These are phyloP conservation scores for Zaprionus ghesquierei DNA, from an alignment of 1,140 invertebrate genomes.

Conservation along the genomic window DNA sequence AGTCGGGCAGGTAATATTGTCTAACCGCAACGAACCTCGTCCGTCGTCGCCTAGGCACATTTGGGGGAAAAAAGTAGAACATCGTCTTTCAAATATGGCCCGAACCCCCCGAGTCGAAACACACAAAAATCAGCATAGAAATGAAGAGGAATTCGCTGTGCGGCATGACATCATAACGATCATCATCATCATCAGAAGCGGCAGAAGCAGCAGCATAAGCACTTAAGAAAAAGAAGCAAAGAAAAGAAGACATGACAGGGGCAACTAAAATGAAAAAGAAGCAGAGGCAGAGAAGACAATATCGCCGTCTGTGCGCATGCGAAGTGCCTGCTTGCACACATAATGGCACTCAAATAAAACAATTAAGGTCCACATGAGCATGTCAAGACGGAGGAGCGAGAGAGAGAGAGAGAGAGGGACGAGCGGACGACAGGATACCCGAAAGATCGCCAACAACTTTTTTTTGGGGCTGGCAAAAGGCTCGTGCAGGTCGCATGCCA, in stretches of 20 bases:
- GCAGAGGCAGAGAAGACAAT: constrained; percentile 25
- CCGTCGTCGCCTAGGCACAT: too few relatives aligned
- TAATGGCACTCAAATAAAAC: constrained; percentile 81
- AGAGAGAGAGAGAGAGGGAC: constrained; percentile 6
- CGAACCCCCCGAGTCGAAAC: constrained; percentile 12
- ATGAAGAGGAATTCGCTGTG: constrained; percentile 64
- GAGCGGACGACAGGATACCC: constrained; percentile 32
- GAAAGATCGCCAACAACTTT: constrained; percentile 73
- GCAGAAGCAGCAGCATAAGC: constrained; percentile 55
- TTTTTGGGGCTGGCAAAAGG: constrained; percentile 57
- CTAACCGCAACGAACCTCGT: constrained; percentile 53
- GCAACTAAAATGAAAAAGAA: not conserved
- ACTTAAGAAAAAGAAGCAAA: constrained; percentile 23
- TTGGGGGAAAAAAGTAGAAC: constrained; percentile 67
- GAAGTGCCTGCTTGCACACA: constrained; percentile 63
- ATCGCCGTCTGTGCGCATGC: constrained; percentile 13
- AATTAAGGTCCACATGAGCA: constrained; percentile 77
- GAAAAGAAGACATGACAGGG: constrained; percentile 1
- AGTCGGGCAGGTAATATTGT: constrained; percentile 28
- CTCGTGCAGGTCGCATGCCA: constrained; percentile 79
- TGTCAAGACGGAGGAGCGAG: constrained; percentile 38
- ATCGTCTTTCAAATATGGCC: constrained; percentile 60
- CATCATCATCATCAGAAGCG: not conserved
- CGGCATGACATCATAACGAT: constrained; percentile 76
- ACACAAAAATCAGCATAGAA: constrained; percentile 32